Percentiles rank a stretch among this genome's conserved stretches.
Conservation (phyloP, 2,888 invertebrate species). For the Lymantria monacha region DNA sequence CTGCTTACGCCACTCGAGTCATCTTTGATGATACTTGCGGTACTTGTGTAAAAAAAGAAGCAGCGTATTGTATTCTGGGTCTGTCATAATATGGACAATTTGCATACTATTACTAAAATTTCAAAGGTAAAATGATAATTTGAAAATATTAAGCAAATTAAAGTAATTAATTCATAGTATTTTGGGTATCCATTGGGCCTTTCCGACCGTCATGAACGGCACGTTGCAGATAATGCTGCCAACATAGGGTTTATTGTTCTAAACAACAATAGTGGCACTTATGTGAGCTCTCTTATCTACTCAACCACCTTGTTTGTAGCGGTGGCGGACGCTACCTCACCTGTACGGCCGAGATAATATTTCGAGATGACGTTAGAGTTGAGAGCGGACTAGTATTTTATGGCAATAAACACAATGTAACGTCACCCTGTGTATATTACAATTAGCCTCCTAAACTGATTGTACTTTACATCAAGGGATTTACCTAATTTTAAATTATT, state of each 20-base stretch:
- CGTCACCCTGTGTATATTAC: background rate
- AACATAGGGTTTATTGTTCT: background rate
- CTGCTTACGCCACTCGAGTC: too few species aligned
- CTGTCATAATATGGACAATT: too few species aligned
- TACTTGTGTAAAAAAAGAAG: too few species aligned
- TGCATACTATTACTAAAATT: background rate
- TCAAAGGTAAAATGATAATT: background rate
- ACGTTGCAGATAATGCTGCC: background rate
- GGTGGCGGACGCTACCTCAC: background rate
- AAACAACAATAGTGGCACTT: background rate
- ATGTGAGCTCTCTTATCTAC: background rate
- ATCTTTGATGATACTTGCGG: too few species aligned
- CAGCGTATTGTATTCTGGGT: too few species aligned
- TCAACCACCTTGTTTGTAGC: background rate
- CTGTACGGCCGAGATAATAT: background rate
- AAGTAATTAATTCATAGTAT: background rate
- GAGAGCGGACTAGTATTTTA: background rate
- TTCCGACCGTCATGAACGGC: background rate
- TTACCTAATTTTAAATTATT: too few species aligned
- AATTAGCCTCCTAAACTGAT: background rate
- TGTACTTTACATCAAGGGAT: too few species aligned
- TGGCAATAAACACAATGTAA: background rate
- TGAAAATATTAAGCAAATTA: background rate
- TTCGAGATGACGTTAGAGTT: slow-evolving; percentile 20
- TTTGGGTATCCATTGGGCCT: background rate